Evolutionary conservation across 1,140 invertebrate genomes (phyloP).

Genomic region (Caenorhabditis briggsae): DNA sequence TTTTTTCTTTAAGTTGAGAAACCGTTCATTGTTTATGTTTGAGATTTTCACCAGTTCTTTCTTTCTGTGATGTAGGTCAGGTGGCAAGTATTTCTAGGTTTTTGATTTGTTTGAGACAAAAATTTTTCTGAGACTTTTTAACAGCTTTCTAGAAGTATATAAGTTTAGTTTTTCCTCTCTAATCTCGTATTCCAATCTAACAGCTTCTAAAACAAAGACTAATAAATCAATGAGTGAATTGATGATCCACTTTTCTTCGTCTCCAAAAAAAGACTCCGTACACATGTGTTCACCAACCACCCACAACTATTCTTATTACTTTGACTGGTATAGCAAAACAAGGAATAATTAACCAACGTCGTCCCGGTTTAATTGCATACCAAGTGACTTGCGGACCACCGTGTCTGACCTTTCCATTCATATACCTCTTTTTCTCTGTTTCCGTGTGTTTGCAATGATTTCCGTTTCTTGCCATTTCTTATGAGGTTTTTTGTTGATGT

Average conservation of each 20-base stretch:
- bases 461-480: not conserved
- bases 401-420: slow-evolving; percentile 56
- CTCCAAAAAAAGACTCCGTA: not conserved
- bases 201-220: not conserved
- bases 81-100: not conserved
- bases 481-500: not conserved
- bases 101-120: too few relatives aligned
- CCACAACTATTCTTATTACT: too few relatives aligned
- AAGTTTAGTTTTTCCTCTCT: not conserved
- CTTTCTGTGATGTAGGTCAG: slow-evolving; percentile 13
- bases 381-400: slow-evolving; percentile 48
- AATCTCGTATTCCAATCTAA: not conserved
- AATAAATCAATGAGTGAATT: not conserved
- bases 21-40: slow-evolving; percentile 41
- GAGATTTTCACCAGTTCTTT: not conserved
- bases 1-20: not conserved
- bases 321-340: not conserved
- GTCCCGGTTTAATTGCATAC: slow-evolving; percentile 39
- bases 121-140: not conserved
- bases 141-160: too few relatives aligned
- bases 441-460: slow-evolving; percentile 2
- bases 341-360: slow-evolving; percentile 30
- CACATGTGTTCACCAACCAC: too few relatives aligned
- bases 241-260: not conserved
- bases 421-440: slow-evolving; percentile 18